These are phyloP conservation scores for Aspidiotus destructor DNA, from an alignment of 2,888 invertebrate genomes.

Conservation along the genomic window DNA sequence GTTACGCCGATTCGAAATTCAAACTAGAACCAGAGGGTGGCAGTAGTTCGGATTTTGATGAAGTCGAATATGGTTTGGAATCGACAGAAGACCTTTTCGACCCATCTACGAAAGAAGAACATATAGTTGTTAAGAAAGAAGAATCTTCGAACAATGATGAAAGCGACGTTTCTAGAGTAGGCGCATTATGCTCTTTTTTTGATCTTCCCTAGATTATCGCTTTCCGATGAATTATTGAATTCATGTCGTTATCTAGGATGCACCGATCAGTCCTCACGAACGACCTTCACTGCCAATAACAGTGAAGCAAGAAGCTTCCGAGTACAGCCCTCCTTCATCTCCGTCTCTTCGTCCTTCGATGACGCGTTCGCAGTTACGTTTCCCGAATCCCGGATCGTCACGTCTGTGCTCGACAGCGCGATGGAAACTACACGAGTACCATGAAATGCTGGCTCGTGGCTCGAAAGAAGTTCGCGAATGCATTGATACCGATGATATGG, in stretches of 20 bases:
- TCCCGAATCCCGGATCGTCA: conserved; percentile 9
- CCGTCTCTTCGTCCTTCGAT: conserved; percentile 5
- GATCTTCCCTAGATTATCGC: not conserved
- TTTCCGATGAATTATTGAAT: not conserved
- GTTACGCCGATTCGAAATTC: conserved; percentile 25
- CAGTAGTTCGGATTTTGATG: conserved; percentile 25
- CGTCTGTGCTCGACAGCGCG: conserved; percentile 8
- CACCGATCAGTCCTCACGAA: conserved; percentile 3
- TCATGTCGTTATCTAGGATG: conserved; percentile 6
- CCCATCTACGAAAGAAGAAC: conserved; percentile 14
- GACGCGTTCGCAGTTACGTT: not conserved
- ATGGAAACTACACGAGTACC: conserved; percentile 21
- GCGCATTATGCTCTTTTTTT: not conserved
- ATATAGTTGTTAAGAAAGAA: conserved; percentile 20
- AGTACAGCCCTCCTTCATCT: conserved; percentile 20
- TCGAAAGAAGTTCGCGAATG: conserved; percentile 20
- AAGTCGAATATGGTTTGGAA: conserved; percentile 17
- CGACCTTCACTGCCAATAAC: conserved; percentile 21
- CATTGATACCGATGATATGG: conserved; percentile 14
- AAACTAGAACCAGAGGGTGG: conserved; percentile 25
- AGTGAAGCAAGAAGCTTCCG: conserved; percentile 21
- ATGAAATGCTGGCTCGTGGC: conserved; percentile 13
- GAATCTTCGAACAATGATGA: conserved; percentile 3
- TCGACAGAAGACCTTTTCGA: conserved; percentile 20
- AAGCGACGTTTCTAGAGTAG: conserved; percentile 14